Base-by-base conservation (phyloP, 1,140 invertebrate genomes). In the Monochamus saltuarius region DNA sequence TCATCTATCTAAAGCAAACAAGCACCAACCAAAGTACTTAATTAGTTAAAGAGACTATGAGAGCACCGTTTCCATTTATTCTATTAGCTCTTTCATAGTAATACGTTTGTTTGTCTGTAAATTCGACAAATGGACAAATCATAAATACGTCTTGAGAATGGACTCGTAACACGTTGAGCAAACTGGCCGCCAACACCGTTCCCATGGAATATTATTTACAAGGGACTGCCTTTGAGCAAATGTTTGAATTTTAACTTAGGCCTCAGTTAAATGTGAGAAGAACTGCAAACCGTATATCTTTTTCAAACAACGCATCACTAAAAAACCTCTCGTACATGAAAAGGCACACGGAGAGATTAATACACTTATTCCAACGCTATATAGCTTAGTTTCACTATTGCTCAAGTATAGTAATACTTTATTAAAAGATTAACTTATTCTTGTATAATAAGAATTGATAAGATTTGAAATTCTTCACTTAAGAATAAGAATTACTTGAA, bases 151-250 rank as follows among this genome's bases (percentile, higher is more conserved):
- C 51, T 39, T 29, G n/a, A 38, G 51, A 54, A 54, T 38, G 51
- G 36, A 14, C 34, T 47, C 47, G 47, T 50, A 50, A 50, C 47
- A 8, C 34, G 16, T 55, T 55, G 53, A 43, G 53, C 53, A 55
- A 55, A 55, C 53, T 55, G 53, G 53, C 53, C 53, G 53, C 46
- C 53, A 55, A 34, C 39, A 43, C 46, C 36, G 43, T 55, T 55
- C 53, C 53, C 53, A 55, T 55, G 53, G 46, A 40, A 43, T 43
- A 37, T 55, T 55, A 40, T 54, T 54, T 54, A 54, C 52, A 29
- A 29, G 22, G 22, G 19, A 4, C 37, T 36, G 6, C 19, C 35
- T 37, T 35, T 19, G 34, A 55, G 53, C 39, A 55, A 55, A 55
- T 55, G 53, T 55, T 55, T 55, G 53, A 29, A 29, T 29, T 29